Base-by-base conservation (phyloP, 2,888 invertebrate species). In the Mesorhabditis belari region DNA sequence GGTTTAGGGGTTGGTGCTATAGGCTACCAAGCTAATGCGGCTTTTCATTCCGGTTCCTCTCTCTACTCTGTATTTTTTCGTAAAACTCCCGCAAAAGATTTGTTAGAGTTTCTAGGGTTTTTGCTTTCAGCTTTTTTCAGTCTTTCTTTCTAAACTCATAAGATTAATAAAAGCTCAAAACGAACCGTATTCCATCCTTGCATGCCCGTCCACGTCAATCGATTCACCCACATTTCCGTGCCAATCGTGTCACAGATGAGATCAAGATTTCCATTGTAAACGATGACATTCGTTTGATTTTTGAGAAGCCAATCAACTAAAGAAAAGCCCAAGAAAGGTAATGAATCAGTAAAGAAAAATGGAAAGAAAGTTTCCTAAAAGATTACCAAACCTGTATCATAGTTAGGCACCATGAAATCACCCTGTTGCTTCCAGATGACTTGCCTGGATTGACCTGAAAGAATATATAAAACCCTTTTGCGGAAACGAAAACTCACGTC, bases 331-430 rank as follows among this genome's bases (percentile, higher is more conserved):
- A 51, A n/a, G 21, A n/a, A 17, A 9, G 9, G 9, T 21, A 6
- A 6, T 5, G 51, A 9, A 19, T 51, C 19, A 51, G 6, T 19
- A 6, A 51, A 5, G n/a, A 51, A 5, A 19, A n/a, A n/a, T n/a
- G n/a, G n/a, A n/a, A n/a, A n/a, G n/a, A n/a, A n/a, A n/a, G n/a
- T n/a, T n/a, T n/a, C n/a, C n/a, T n/a, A n/a, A n/a, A n/a, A n/a
- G n/a, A n/a, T n/a, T n/a, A n/a, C 89, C 87, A n/a, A n/a, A n/a
- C n/a, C n/a, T 80, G 86, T 84, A 61, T 87, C 83, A 3, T 87
- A 87, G 25, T 88, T 90, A 0, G 90, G 89, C 79, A 88, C 89
- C 90, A 90, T 90, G 77, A 90, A 90, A 79, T 90, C 90, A 5
- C 71, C 85, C 9, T 78, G 72, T 44, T 89, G 84, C 27, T 82